Percentiles rank a stretch among this genome's conserved stretches.
These are phyloP conservation scores for Dinocampus coccinellae DNA, from an alignment of 2,888 invertebrate genomes.

Conservation along the genomic window DNA sequence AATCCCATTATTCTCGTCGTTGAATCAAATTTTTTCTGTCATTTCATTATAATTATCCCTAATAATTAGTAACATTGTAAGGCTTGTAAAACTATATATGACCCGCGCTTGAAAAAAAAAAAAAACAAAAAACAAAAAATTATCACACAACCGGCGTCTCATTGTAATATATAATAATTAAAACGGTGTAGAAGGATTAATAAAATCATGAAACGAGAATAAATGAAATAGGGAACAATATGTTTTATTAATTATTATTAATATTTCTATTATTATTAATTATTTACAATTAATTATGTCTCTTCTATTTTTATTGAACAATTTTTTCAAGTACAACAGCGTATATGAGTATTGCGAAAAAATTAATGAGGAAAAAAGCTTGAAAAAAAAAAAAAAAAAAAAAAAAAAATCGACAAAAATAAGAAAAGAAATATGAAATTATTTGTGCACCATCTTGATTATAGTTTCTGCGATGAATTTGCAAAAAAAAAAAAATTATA, in stretches of 20 bases:
- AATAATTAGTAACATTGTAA: constrained; percentile 50
- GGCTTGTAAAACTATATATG: constrained; percentile 53
- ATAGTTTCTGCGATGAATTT: not conserved
- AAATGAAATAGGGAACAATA: not conserved
- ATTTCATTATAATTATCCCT: constrained; percentile 50
- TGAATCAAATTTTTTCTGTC: not conserved
- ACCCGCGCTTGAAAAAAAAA: constrained; percentile 26
- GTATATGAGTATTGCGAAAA: not conserved
- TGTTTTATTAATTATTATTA: not conserved
- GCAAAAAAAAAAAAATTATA: not conserved
- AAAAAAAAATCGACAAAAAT: no score
- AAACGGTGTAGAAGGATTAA: not conserved
- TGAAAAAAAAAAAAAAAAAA: no score
- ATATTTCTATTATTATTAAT: not conserved
- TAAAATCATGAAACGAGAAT: not conserved
- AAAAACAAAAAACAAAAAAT: no score
- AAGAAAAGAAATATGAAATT: no score
- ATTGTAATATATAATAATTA: constrained; percentile 51
- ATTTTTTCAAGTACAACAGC: not conserved
- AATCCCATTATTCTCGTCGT: not conserved
- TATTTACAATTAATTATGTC: not conserved
- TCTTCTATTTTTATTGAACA: not conserved
- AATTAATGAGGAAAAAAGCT: not conserved
- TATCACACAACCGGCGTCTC: constrained; percentile 38
- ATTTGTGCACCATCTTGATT: not conserved